Evolutionary conservation across 2,113 vertebrate species (phyloP).

Genomic region (Oenanthe melanoleuca): DNA sequence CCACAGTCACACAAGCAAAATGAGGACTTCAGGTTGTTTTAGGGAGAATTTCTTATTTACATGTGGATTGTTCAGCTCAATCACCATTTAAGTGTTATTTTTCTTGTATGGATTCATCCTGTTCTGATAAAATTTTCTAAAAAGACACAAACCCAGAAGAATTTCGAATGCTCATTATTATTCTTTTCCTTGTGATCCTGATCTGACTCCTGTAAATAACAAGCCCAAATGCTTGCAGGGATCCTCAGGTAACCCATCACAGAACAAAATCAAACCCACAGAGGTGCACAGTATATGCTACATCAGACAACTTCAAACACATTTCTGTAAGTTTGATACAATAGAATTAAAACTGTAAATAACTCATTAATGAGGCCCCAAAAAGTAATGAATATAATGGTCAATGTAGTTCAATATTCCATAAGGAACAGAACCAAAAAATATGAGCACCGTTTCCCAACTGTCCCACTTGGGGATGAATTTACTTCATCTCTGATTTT

Average conservation of each 20-base stretch:
- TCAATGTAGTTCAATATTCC: background rate
- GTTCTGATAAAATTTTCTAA: background rate
- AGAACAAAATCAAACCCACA: background rate
- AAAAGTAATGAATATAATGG: background rate
- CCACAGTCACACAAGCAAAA: background rate
- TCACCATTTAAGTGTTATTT: background rate
- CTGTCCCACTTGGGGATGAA: background rate
- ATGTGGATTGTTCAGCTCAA: background rate
- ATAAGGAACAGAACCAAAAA: background rate
- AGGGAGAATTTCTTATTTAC: background rate
- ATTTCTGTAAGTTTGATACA: background rate
- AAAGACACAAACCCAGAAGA: background rate
- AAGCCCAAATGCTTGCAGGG: background rate
- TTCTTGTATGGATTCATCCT: background rate
- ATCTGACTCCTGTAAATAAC: background rate
- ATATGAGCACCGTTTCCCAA: background rate
- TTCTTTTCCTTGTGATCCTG: background rate
- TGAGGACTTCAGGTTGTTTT: background rate
- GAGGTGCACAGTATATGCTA: background rate
- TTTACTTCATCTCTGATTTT: background rate
- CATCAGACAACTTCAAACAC: background rate
- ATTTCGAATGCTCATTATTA: background rate
- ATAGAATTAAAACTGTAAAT: background rate
- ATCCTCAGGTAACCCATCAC: background rate
- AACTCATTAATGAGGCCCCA: background rate